Evolutionary conservation across 2,113 vertebrate species (phyloP), one percentile per base, ranked within the genome.

Genomic region (Nothobranchius furzeri): DNA sequence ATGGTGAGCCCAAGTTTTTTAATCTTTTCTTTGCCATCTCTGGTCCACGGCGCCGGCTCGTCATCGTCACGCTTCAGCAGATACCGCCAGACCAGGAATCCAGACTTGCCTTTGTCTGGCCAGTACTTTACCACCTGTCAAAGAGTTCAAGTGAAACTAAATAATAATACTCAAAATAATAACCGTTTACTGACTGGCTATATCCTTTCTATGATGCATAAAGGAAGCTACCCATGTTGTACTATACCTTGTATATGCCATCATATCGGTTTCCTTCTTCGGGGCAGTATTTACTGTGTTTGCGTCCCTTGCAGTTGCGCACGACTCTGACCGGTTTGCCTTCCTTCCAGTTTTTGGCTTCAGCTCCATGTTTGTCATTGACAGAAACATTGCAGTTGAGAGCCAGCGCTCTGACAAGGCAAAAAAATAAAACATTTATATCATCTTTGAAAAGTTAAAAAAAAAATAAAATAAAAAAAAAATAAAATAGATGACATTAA

Each of bases 251-350:
- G 70, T 99, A 99, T 66, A 99, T 98, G 0, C 98, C 98, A 0
- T 99, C 97, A 0, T 99, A 99, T 71, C 98, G 76, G 89, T 99
- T 99, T 24, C 98, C 98, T 55, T 99, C 98, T 0, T 94, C 87
- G 0, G 97, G 98, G 0, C 90, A 94, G 0, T 93, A 99, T 85
- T 98, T 99, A 88, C 98, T 99, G 60, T 98, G 95, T 4, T 98
- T 97, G 42, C 95, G 94, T 0, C 98, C 97, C 57, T 98, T 99
- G 12, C 93, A 92, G 0, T 91, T 99, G 37, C 98, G 92, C 58
- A 99, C 95, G 62, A 99, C 98, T 7, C 98, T 76, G 0, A 99
- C 98, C 0, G 96, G 94, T 77, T 98, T 99, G n/a, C 97, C 98
- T 0, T 92, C 92, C 20, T 94, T 92, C 98, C 98, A 99, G 88